These are phyloP conservation scores for Lepus americanus DNA, from an alignment of 2,113 vertebrate genomes.

Conservation along the genomic window DNA sequence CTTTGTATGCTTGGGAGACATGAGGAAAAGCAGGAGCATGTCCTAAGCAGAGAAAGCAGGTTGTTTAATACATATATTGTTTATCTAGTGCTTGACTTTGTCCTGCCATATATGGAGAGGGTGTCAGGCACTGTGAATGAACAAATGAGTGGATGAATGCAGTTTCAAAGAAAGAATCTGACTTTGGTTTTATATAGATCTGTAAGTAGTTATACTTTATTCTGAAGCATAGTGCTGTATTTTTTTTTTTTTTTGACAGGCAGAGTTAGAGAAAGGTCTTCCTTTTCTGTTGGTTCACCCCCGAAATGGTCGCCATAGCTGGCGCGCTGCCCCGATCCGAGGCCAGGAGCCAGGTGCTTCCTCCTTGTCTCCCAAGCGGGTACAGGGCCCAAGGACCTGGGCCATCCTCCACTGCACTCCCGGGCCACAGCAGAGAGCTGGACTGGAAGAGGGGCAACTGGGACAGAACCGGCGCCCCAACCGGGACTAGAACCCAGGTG, in stretches of 20 bases:
- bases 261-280: too few relatives aligned
- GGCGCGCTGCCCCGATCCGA: too few relatives aligned
- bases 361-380: too few relatives aligned
- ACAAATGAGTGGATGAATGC: neutral
- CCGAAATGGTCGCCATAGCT: too few relatives aligned
- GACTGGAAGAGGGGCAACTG: too few relatives aligned
- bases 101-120: neutral
- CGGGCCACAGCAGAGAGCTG: too few relatives aligned
- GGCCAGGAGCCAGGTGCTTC: too few relatives aligned
- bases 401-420: too few relatives aligned
- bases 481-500: too few relatives aligned
- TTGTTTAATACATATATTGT: neutral
- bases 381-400: too few relatives aligned
- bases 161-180: neutral
- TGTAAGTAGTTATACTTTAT: neutral
- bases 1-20: neutral
- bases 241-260: neutral
- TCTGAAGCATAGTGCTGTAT: conserved; percentile 16
- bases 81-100: neutral
- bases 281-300: too few relatives aligned
- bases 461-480: too few relatives aligned
- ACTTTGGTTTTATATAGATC: neutral
- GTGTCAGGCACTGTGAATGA: neutral
- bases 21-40: neutral
- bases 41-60: neutral